Base-by-base conservation (phyloP, 2,888 invertebrate genomes). In the Andrena bucephala region DNA sequence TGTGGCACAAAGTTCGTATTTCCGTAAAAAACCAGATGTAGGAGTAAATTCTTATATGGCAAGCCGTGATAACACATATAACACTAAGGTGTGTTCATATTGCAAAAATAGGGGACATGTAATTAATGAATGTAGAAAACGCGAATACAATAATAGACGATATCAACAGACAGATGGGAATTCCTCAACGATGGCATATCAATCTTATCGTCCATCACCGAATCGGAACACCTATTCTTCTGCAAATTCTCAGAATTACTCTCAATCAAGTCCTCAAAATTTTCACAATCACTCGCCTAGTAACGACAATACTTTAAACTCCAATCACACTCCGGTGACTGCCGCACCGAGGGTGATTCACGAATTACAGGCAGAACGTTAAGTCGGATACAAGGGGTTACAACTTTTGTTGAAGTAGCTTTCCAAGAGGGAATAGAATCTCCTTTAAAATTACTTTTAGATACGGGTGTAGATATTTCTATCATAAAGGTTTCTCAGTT, bases 71-170 rank as follows among this genome's bases (percentile, higher is more conserved):
- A 6, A 29, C 5, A n/a, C 67, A 13, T n/a, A 27, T 20, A 29
- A 31, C 2, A n/a, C 3, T 16, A 50, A 52, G 4, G 10, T n/a
- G 1, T 66, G 67, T 29, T 27, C 24, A n/a, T 67, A 67, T 67
- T 67, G 67, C 27, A 67, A 67, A 50, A 67, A 67, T 29, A 27
- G 5, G n/a, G 67, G 52, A 27, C 67, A 67, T 31, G 2, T 67
- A n/a, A 67, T 67, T 50, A 27, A 50, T 24, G 67, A 67, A 29
- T 67, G 67, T 27, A 50, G 67, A 29, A 52, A 52, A 67, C 29
- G 27, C 48, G 67, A 52, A 67, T 50, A 29, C 27, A 50, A 52
- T n/a, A 67, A 52, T 29, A 20, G 24, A 50, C 5, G 7, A 16
- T 67, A 50, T n/a, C 27, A 54, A 20, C 24, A 8, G 20, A 54